Percentiles rank a stretch among this genome's conserved stretches.
phyloP scores from a whole-genome alignment of 2,113 vertebrate genomes.

The Blennius ocellaris region DNA sequence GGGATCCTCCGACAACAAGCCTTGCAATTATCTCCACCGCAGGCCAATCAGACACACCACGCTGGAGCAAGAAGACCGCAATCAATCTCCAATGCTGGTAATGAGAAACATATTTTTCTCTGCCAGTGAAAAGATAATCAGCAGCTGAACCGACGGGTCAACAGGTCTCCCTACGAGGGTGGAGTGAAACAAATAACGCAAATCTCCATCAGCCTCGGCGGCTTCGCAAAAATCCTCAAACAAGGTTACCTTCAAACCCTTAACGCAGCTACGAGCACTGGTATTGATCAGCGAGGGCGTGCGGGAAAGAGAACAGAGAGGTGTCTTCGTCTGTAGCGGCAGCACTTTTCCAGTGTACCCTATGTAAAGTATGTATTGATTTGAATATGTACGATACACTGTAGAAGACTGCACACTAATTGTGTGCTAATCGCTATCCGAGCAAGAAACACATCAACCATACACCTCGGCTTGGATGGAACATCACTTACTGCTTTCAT shows the following conservation, averaged over 20 bases:
- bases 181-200: conserved; percentile 56
- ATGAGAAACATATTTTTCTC: conserved; percentile 78
- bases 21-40: conserved; percentile 69
- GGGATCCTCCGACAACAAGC: conserved; percentile 60
- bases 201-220: conserved; percentile 49
- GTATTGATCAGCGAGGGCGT: conserved; percentile 30
- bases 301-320: background rate
- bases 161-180: conserved; percentile 57
- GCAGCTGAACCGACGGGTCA: conserved; percentile 67
- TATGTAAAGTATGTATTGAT: conserved; percentile 10
- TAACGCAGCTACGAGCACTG: conserved; percentile 20
- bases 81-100: conserved; percentile 72
- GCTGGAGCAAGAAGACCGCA: conserved; percentile 50
- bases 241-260: conserved; percentile 59
- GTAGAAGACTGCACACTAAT: background rate
- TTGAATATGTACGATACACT: background rate
- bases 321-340: background rate
- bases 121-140: conserved; percentile 74
- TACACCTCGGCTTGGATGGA: conserved; percentile 10
- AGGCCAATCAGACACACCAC: conserved; percentile 70
- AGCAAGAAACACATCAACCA: background rate
- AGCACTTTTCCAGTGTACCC: background rate
- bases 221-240: conserved; percentile 37
- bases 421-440: background rate
- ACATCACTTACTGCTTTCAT: conserved; percentile 36